These are phyloP conservation scores for Ctenodactylus gundi DNA, from an alignment of 2,113 vertebrate species.

Conservation along the genomic window DNA sequence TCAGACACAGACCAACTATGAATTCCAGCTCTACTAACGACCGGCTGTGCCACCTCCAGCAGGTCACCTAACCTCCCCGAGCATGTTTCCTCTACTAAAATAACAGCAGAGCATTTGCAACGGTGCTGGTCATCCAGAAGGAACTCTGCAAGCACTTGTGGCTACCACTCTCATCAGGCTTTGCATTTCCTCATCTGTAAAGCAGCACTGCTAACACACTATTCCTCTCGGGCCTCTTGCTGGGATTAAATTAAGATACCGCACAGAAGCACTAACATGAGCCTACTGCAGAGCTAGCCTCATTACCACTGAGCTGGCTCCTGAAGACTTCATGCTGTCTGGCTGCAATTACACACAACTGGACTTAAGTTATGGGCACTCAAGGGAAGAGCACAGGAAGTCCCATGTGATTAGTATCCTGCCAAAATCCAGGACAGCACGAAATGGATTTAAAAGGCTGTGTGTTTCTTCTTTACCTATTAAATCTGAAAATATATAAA, in stretches of 20 bases:
- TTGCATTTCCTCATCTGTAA: slow-evolving; percentile 1
- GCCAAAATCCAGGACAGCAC: neutral
- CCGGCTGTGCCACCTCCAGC: neutral
- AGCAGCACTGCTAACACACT: neutral
- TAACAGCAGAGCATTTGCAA: neutral
- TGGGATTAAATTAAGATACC: slow-evolving; percentile 36
- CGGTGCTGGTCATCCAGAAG: neutral
- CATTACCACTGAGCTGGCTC: neutral
- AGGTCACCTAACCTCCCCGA: neutral
- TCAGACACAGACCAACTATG: neutral
- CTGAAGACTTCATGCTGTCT: neutral
- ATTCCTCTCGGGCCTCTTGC: neutral
- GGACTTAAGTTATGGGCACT: neutral
- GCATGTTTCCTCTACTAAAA: neutral
- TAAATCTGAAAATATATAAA: neutral
- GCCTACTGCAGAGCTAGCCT: neutral
- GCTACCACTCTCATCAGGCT: neutral
- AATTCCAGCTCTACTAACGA: neutral
- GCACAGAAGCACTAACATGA: neutral
- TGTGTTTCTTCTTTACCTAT: neutral
- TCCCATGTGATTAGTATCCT: neutral
- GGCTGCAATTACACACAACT: neutral
- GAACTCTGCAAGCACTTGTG: neutral
- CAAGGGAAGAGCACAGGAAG: neutral
- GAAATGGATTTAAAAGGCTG: neutral